phyloP scores from a whole-genome alignment of 2,113 vertebrate genomes.

The Ammodytes dubius region DNA sequence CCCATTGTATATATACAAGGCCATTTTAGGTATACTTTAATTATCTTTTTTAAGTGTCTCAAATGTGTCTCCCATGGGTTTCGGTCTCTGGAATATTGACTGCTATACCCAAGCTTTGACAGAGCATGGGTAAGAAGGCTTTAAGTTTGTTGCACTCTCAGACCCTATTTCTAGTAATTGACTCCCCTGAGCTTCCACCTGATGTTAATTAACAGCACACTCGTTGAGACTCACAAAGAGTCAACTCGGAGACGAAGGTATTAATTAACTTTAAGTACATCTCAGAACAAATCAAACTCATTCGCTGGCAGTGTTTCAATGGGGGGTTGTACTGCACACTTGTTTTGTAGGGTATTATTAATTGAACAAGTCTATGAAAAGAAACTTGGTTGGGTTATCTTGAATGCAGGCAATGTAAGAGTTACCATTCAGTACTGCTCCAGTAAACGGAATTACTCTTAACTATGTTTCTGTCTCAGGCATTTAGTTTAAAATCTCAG shows the following conservation, averaged over 20 bases:
- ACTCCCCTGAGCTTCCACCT: conserved; percentile 64
- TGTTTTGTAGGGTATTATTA: conserved; percentile 47
- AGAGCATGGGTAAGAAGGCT: too few species aligned
- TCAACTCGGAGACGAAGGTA: conserved; percentile 56
- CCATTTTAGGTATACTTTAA: too few species aligned
- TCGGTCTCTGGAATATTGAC: too few species aligned
- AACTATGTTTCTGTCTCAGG: conserved; percentile 13
- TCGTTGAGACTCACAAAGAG: conserved; percentile 31
- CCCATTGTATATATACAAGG: too few species aligned
- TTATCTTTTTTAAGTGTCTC: too few species aligned
- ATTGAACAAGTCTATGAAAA: conserved; percentile 48
- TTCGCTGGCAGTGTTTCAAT: conserved; percentile 36
- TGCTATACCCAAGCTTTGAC: too few species aligned
- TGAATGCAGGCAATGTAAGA: conserved; percentile 18
- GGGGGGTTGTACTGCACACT: conserved; percentile 10
- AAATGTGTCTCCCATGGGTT: too few species aligned
- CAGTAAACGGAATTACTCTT: conserved; percentile 1
- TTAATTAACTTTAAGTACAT: conserved; percentile 76
- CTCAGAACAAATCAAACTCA: conserved; percentile 59
- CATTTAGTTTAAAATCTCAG: conserved; percentile 20
- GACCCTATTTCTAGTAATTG: conserved; percentile 58
- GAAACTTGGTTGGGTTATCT: conserved; percentile 22
- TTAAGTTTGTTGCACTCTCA: too few species aligned
- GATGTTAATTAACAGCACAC: conserved; percentile 76
- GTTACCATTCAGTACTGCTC: conserved; percentile 1